Evolutionary conservation across 2,888 invertebrate genomes (phyloP), one percentile per base, ranked within the genome.

Genomic region (Lasioglossum malachurum): DNA sequence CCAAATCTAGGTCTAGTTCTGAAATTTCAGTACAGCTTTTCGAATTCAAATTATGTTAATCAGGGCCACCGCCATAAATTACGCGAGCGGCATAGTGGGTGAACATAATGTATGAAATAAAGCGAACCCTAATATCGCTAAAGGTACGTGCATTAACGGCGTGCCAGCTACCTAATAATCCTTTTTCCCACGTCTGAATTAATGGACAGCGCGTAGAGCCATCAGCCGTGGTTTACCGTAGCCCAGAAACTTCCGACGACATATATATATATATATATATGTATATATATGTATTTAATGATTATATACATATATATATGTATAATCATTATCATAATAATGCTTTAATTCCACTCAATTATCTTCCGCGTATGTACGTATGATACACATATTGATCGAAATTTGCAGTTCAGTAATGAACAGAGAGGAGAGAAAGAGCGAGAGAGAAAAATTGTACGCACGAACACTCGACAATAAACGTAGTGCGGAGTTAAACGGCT

Each of bases 161-260:
- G 41, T 75, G 49, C 79, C 31, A 35, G 76, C 80, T 57, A 77
- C 41, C 86, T 84, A 86, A 86, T 86, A 86, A 84, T 80, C 73
- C 77, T 80, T 80, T 84, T 80, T 86, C 80, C 80, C 84, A 86
- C 80, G 77, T 74, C 41, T 74, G 41, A 77, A 86, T 86, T 80
- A 80, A 84, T 85, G 84, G 79, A 41, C 23, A 72, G 64, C 75
- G 16, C 64, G 38, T 77, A 74, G 75, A 53, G 77, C 75, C 75
- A 74, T 76, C 74, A 71, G 35, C 41, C 69, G 76, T 23, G 80
- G 86, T 84, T 80, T 84, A 27, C 57, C 72, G 75, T 80, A 84
- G 80, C 57, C 31, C 23, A n/a, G 31, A 72, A 76, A 80, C 46
- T 77, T 86, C 69, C 80, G 23, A 53, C 41, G 60, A 60, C 46